Evolutionary conservation across 2,797 vertebrate genomes (phyloP).

Genomic region (Macropodus opercularis): DNA sequence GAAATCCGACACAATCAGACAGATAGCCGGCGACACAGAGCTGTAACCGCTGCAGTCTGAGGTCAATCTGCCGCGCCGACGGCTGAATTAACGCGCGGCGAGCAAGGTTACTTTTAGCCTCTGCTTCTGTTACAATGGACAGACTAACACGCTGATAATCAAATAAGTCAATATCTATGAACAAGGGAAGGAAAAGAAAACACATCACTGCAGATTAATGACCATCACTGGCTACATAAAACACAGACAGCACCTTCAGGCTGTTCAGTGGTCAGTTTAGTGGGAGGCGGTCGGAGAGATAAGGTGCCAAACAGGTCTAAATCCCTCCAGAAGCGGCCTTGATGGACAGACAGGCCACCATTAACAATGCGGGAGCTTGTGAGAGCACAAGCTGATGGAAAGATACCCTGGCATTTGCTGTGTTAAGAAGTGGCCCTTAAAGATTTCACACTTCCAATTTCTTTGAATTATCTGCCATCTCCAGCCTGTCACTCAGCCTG

Average conservation of each 20-base stretch:
- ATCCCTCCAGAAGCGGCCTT: slow-evolving; percentile 88
- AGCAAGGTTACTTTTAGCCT: slow-evolving; percentile 38
- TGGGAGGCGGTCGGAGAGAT: slow-evolving; percentile 81
- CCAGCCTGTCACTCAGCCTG: slow-evolving; percentile 91
- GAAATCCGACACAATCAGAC: slow-evolving; percentile 28
- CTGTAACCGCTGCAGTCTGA: slow-evolving; percentile 53
- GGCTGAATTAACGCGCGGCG: slow-evolving; percentile 67
- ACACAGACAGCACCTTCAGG: slow-evolving; percentile 42
- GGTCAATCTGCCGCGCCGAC: slow-evolving; percentile 64
- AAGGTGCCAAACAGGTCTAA: slow-evolving; percentile 93
- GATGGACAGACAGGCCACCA: slow-evolving; percentile 96
- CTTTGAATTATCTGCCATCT: slow-evolving; percentile 99
- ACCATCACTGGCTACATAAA: slow-evolving; percentile 26
- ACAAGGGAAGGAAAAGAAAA: slow-evolving; percentile 33
- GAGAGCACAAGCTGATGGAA: slow-evolving; percentile 93
- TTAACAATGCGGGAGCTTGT: slow-evolving; percentile 94
- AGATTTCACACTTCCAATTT: slow-evolving; percentile 99
- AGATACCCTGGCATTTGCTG: slow-evolving; percentile 98
- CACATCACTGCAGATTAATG: slow-evolving; percentile 29
- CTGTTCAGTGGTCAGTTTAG: slow-evolving; percentile 71
- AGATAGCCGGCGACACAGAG: slow-evolving; percentile 35
- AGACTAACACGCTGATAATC: slow-evolving; percentile 38
- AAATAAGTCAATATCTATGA: slow-evolving; percentile 52
- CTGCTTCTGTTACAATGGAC: slow-evolving; percentile 39
- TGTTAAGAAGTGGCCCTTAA: slow-evolving; percentile 95